Percentiles rank a stretch among this genome's conserved stretches.
Conservation (phyloP, 2,888 invertebrate species). For the Tetragonula carbonaria region DNA sequence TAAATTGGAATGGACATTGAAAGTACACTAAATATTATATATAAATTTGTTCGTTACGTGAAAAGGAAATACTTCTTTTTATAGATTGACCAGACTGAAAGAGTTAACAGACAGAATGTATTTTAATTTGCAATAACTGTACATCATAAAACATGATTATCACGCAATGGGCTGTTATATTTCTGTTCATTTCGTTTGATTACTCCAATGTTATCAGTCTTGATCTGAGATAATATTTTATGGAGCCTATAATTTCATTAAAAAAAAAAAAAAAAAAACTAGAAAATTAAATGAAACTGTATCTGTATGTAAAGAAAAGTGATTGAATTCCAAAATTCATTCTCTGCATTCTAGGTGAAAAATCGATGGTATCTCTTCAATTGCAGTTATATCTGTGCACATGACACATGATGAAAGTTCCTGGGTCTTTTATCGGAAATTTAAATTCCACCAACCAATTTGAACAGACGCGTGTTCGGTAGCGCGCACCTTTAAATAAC, state of each 20-base stretch:
- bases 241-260: background rate
- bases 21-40: background rate
- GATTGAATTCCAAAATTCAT: background rate
- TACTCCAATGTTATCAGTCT: too few relatives aligned
- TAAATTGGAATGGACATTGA: background rate
- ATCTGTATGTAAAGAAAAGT: too few relatives aligned
- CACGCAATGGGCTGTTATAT: background rate
- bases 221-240: too few relatives aligned
- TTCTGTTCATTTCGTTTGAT: too few relatives aligned
- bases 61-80: background rate
- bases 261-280: background rate
- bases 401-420: background rate
- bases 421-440: conserved; percentile 8
- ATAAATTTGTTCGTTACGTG: background rate
- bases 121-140: too few relatives aligned
- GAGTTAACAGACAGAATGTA: background rate
- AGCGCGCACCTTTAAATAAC: conserved; percentile 69
- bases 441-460: conserved; percentile 42
- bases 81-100: background rate
- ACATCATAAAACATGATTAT: background rate
- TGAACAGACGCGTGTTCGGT: conserved; percentile 11
- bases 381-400: background rate
- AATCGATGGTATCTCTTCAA: background rate
- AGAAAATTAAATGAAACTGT: too few relatives aligned
- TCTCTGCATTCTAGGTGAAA: background rate